phyloP scores from a whole-genome alignment of 2,888 invertebrate species.

The Keiferia lycopersicella region DNA sequence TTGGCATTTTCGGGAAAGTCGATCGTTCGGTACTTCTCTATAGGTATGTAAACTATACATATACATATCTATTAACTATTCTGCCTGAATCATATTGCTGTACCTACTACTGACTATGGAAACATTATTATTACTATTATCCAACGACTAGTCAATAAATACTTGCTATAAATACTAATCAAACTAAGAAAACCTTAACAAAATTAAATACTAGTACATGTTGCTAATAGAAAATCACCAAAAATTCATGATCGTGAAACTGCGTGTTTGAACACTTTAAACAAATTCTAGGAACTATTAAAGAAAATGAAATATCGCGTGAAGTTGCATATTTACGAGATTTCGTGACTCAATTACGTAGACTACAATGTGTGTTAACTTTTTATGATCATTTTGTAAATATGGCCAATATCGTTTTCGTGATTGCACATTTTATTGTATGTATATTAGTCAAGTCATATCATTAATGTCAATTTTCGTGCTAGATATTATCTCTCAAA shows the following conservation, averaged over 20 bases:
- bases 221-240: not conserved
- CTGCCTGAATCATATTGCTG: no score
- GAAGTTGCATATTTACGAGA: not conserved
- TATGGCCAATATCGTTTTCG: not conserved
- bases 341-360: not conserved
- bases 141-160: no score
- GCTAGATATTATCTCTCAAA: no score
- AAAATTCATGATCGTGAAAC: not conserved
- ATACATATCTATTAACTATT: no score
- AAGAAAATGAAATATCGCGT: not conserved
- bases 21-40: no score
- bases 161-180: no score
- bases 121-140: no score
- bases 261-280: not conserved
- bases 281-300: not conserved
- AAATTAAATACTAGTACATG: not conserved
- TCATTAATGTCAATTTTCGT: not conserved
- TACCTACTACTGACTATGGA: no score
- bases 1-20: no score
- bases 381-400: slow-evolving; percentile 6
- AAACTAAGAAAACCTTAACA: no score
- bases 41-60: no score
- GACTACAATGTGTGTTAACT: not conserved
- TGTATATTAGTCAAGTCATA: not conserved
- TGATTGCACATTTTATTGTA: not conserved